Base-by-base conservation (phyloP, 1,140 invertebrate species). In the Penaeus chinensis region DNA sequence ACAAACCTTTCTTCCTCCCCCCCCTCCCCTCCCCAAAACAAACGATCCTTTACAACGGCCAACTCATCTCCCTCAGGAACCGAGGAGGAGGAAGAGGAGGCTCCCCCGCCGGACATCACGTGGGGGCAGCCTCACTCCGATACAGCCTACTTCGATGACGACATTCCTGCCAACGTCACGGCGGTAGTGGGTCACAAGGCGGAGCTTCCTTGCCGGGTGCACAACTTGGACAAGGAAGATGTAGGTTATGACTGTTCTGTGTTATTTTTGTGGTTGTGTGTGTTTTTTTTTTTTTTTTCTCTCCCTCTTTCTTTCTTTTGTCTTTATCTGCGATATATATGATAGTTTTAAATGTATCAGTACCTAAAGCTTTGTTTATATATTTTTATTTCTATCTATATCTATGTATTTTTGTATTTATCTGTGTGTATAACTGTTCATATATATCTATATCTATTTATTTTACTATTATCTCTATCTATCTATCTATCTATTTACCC, bases 111-210 rank as follows among this genome's bases (percentile, higher is more conserved):
- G 37, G 37, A 77, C 20, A 90, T 90, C 86, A 90, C 86, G 7
- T 90, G 89, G 89, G 89, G 89, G 3, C 74, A 78, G 16, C 69
- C 89, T 8, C 88, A 90, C 86, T 86, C 83, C 27, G 82, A 90
- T 62, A 85, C 84, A 1, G 86, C 85, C 11, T 88, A 79, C 62
- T 90, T 90, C 69, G 84, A 88, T 37, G 84, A 86, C 27, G 66
- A 83, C 65, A 86, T 77, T 8, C 82, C 84, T 2, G 79, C 80
- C 79, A 90, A 90, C 71, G 82, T 90, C 13, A 90, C 89, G 3
- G 89, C 89, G 20, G 80, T 90, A 16, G 89, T 90, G 19, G 89
- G 89, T 16, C 89, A 88, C 27, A 82, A 80, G 61, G 89, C 89
- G 0, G 37, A 76, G 37, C 83, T 90, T 2, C 89, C 89, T 19